Evolutionary conservation across 2,797 vertebrate species (phyloP), one percentile per base, ranked within the genome.

Genomic region (Paratrypauchen microcephalus): DNA sequence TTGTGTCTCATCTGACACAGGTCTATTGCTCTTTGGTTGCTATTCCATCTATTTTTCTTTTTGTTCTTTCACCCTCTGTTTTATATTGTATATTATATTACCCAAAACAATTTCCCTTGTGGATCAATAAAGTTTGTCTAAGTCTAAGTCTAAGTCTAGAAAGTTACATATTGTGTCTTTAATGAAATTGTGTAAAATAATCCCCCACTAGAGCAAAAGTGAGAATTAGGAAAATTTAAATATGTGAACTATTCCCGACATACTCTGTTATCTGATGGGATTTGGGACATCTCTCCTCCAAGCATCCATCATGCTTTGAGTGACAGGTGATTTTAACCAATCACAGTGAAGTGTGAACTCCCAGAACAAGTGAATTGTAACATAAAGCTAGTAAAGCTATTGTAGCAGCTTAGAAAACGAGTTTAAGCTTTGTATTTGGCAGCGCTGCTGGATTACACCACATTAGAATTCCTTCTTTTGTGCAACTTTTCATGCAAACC

Each of bases 401-500:
- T 57, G 24, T 12, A 7, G 55, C 55, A 15, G 41, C 12, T 15
- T 13, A 41, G 39, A 16, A 45, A 26, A 23, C 24, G 54, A 21
- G 4, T 24, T 24, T 56, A 23, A 57, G 23, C 23, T 13, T 64
- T 19, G 57, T 45, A 66, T 76, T 80, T 82, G 81, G 82, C 83
- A 81, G 72, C 78, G 81, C 70, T 78, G 66, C 73, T 16, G 5
- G 6, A 58, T 16, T 16, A 59, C 30, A 30, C 57, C 57, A 59
- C 58, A 60, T 24, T 36, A 60, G 65, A 81, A 85, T 87, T 86
- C 77, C 70, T 88, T 83, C 84, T 81, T 82, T 86, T 85, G 85
- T 85, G 62, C 47, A 68, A 65, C 68, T 66, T 0, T 73, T 76
- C 75, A 60, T 60, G 55, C 66, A 74, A 77, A 78, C n/a, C 59